phyloP scores from a whole-genome alignment of 2,888 invertebrate genomes.

The Ectobius pallidus region DNA sequence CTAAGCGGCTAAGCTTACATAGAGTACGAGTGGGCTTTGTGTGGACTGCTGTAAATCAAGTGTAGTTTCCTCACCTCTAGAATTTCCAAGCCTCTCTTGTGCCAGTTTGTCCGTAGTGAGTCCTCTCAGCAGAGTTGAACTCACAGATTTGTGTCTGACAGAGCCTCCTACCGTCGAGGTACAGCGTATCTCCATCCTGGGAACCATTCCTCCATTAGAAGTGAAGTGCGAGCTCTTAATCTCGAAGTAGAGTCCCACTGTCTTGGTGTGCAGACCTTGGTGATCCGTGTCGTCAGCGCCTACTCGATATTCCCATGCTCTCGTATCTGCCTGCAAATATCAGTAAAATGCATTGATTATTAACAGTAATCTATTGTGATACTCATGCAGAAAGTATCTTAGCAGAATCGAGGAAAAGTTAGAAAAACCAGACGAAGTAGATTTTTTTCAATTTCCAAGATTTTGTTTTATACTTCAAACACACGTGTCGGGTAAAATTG shows the following conservation, averaged over 20 bases:
- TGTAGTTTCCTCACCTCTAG: background rate
- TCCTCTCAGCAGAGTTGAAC: background rate
- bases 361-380: no score
- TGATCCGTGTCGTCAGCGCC: constrained; percentile 32
- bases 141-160: constrained; percentile 8
- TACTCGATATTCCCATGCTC: background rate
- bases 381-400: no score
- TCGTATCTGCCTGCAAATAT: background rate
- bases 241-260: constrained; percentile 50
- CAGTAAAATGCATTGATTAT: no score
- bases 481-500: no score
- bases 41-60: no score
- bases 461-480: no score
- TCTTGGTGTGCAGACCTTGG: constrained; percentile 42
- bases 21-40: no score
- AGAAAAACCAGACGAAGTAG: no score
- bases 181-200: constrained; percentile 50
- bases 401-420: no score
- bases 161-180: constrained; percentile 48
- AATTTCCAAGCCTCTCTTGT: constrained; percentile 27
- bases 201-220: constrained; percentile 33
- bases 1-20: no score
- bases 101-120: constrained; percentile 35
- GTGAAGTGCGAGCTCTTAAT: constrained; percentile 48
- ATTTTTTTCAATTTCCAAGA: no score